These are phyloP conservation scores for Spilosoma lubricipeda DNA, from an alignment of 2,888 invertebrate species.

Conservation along the genomic window DNA sequence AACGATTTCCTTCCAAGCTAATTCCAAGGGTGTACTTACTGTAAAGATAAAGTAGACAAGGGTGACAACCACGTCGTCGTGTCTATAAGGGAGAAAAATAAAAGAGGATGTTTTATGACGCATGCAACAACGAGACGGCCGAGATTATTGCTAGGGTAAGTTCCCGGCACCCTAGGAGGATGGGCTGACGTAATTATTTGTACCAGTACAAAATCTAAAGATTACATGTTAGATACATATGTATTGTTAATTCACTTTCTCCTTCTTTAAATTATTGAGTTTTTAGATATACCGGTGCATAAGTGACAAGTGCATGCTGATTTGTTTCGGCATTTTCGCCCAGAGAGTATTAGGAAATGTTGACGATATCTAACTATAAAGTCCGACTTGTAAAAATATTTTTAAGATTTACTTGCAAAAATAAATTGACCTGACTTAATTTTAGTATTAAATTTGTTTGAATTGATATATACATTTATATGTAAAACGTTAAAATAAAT, in stretches of 20 bases:
- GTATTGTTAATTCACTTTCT: not conserved
- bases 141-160: conserved; percentile 54
- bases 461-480: not conserved
- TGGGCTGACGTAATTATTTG: conserved; percentile 34
- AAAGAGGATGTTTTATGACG: conserved; percentile 48
- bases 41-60: conserved; percentile 37
- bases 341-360: no score
- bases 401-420: no score
- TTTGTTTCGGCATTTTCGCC: no score
- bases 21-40: conserved; percentile 25
- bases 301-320: no score
- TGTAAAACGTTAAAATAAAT: not conserved
- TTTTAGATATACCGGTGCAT: not conserved
- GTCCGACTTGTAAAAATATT: no score
- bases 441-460: not conserved
- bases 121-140: conserved; percentile 47
- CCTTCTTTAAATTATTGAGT: no score
- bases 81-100: conserved; percentile 28
- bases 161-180: conserved; percentile 16
- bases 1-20: conserved; percentile 15
- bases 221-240: not conserved
- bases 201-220: not conserved
- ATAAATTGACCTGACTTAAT: not conserved
- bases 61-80: conserved; percentile 30
- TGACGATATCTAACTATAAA: no score